A percentile compares a stretch with the other conserved stretches of the same genome.
phyloP scores from a whole-genome alignment of 2,888 invertebrate genomes.

The Galerucella nymphaeae region DNA sequence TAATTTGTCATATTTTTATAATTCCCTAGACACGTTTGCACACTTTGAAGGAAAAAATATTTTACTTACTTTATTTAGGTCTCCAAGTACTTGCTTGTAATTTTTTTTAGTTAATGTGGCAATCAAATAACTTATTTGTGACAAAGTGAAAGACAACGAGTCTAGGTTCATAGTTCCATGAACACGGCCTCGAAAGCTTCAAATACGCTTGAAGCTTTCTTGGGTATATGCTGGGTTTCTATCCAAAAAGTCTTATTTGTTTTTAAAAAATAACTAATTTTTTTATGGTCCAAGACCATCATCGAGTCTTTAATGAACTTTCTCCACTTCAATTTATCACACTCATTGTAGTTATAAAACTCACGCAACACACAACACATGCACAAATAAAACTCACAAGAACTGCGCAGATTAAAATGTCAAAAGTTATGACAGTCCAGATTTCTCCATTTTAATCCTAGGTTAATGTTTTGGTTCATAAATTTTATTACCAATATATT shows the following conservation, averaged over 20 bases:
- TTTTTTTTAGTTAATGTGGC: constrained; percentile 96
- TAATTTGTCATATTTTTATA: constrained; percentile 50
- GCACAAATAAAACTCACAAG: constrained; percentile 36
- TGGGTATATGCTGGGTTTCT: constrained; percentile 79
- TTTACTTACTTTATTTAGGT: constrained; percentile 86
- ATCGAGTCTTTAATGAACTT: constrained; percentile 63
- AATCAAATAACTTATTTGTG: constrained; percentile 98
- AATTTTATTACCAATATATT: background rate
- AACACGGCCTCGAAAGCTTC: constrained; percentile 91
- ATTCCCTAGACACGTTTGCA: constrained; percentile 32
- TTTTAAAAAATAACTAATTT: constrained; percentile 63
- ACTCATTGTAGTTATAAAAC: constrained; percentile 51
- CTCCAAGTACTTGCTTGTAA: constrained; percentile 89
- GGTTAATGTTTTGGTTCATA: background rate
- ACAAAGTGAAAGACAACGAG: constrained; percentile 98
- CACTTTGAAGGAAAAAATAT: constrained; percentile 19
- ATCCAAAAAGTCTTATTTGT: constrained; percentile 63
- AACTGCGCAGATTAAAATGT: constrained; percentile 32
- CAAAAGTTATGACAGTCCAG: constrained; percentile 19
- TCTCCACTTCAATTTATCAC: constrained; percentile 59
- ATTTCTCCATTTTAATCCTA: background rate
- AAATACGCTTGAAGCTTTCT: constrained; percentile 94
- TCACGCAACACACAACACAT: constrained; percentile 56
- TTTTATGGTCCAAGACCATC: constrained; percentile 67
- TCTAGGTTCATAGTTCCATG: constrained; percentile 98